Base-by-base conservation (phyloP, 2,888 invertebrate genomes). In the Eueremaeus valkanovi region DNA sequence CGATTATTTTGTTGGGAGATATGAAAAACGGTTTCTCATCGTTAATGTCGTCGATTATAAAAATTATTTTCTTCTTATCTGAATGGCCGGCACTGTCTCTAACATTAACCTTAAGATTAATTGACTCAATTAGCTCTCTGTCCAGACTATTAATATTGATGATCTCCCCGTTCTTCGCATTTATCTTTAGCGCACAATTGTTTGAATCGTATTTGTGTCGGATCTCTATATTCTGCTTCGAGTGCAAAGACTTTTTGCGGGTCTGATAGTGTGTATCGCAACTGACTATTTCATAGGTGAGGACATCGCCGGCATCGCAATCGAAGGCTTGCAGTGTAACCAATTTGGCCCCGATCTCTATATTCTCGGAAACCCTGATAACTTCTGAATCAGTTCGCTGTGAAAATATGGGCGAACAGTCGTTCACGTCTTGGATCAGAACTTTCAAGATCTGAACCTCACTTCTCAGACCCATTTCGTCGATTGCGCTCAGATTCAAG, bases 331-430 rank as follows among this genome's bases (percentile, higher is more conserved):
- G 68, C 21, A 74, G 27, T 29, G 74, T 70, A n/a, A 74, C 29
- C 9, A 74, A 29, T 36, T 66, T 74, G n/a, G 42, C 66, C n/a
- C 74, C 74, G 24, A 74, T 74, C 16, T 74, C 74, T 18, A 66
- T 49, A 45, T 63, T 74, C 36, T 74, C 74, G 1, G 29, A 36
- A 18, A 74, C 74, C 3, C 74, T 33, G 5, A 74, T 55, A 21
- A 74, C 74, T 27, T 74, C 74, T 27, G 74, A 66, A 9, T 74
- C 74, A 31, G 74, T 70, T 45, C 74, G 33, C 49, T 66, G 74
- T 8, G 93, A 91, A 83, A 98, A 97, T 66, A 90, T 89, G 0
- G 97, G 98, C 0, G 92, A 89, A 84, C 97, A 96, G 84, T 98
- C 98, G 84, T 98, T 98, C 77, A 92, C 90, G 83, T 97, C 97